A percentile compares a stretch with the other conserved stretches of the same genome.
Conservation (phyloP, 2,888 invertebrate species). For the Noctuana brunneofusca region DNA sequence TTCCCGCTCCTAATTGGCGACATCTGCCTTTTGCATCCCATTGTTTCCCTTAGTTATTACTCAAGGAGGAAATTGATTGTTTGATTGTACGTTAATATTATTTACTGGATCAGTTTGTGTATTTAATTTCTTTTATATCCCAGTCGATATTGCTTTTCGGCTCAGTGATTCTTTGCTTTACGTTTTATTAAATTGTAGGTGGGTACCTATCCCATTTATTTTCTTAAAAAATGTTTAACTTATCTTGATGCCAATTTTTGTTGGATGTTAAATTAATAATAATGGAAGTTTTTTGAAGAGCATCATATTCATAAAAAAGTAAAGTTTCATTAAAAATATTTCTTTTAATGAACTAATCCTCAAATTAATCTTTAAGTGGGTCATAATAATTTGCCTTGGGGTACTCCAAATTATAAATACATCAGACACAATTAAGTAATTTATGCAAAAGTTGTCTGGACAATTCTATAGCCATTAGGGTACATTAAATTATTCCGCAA, state of each 20-base stretch:
- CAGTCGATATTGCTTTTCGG: background rate
- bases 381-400: conserved; percentile 1
- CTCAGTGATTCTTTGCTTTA: background rate
- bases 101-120: background rate
- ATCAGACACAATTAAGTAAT: conserved; percentile 6
- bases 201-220: too few species aligned
- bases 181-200: background rate
- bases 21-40: conserved; percentile 44
- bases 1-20: conserved; percentile 43
- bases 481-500: conserved; percentile 31
- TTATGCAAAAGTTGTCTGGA: conserved; percentile 13
- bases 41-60: conserved; percentile 34
- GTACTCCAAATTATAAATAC: conserved; percentile 10
- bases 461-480: conserved; percentile 17
- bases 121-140: background rate
- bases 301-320: too few species aligned
- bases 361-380: background rate
- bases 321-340: too few species aligned
- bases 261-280: too few species aligned
- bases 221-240: too few species aligned
- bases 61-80: conserved; percentile 3
- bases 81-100: conserved; percentile 7
- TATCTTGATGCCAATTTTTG: too few species aligned
- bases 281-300: too few species aligned
- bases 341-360: background rate